Percentiles rank a stretch among this genome's conserved stretches.
Evolutionary conservation across 1,140 invertebrate species (phyloP).

Genomic region (Antheraea mylitta): DNA sequence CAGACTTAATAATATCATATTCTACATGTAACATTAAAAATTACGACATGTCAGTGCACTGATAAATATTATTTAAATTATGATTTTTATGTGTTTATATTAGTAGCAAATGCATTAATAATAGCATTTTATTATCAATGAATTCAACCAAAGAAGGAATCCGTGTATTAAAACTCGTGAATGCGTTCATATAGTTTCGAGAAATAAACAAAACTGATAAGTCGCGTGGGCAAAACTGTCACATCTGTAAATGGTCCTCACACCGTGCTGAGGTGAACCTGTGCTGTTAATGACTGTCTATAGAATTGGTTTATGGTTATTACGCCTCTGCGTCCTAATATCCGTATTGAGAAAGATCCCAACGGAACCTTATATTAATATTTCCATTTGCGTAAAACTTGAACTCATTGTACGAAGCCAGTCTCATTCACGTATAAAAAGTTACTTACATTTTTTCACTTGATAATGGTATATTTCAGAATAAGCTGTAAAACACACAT

Average conservation of each 20-base stretch:
- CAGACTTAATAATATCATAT: too few relatives aligned
- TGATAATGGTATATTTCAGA: too few relatives aligned
- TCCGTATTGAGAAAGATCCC: conserved; percentile 3
- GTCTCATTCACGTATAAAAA: not conserved
- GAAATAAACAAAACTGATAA: conserved; percentile 13
- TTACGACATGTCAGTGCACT: too few relatives aligned
- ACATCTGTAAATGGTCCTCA: conserved; percentile 38
- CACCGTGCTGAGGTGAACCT: conserved; percentile 56
- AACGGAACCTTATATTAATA: not conserved
- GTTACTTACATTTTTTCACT: too few relatives aligned
- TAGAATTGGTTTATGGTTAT: conserved; percentile 30
- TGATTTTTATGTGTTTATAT: too few relatives aligned
- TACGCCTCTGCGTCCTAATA: conserved; percentile 36
- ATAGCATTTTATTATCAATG: not conserved
- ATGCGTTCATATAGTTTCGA: not conserved
- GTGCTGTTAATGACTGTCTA: conserved; percentile 36
- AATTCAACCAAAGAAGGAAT: not conserved
- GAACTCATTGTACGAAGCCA: not conserved
- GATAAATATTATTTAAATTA: too few relatives aligned
- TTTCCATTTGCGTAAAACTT: not conserved
- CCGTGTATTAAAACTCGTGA: not conserved
- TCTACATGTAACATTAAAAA: too few relatives aligned
- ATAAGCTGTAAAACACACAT: too few relatives aligned
- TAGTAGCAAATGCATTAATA: not conserved
- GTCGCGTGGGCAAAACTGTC: conserved; percentile 35